These are phyloP conservation scores for Aplidium turbinatum DNA, from an alignment of 23 tunicate species.

Conservation along the genomic window DNA sequence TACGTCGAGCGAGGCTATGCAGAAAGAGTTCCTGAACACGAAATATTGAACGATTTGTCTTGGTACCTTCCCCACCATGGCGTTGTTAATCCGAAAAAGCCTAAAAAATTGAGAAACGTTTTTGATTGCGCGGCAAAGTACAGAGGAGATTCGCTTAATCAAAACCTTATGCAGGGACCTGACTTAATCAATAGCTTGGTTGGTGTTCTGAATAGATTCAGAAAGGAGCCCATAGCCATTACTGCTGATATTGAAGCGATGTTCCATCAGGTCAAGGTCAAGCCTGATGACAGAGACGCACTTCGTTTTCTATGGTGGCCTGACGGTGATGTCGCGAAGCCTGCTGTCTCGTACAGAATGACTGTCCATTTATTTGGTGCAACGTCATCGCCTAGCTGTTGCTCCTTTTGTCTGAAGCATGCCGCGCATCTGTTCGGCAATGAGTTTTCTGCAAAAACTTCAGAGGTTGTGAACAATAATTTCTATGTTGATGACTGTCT, in stretches of 20 bases:
- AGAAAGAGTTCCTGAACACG: background rate
- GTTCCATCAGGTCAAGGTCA: constrained; percentile 19
- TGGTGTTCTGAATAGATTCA: constrained; percentile 1
- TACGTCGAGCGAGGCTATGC: background rate
- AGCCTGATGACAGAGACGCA: background rate
- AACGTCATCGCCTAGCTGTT: constrained; percentile 8
- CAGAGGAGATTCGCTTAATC: constrained; percentile 6
- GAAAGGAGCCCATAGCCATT: constrained; percentile 2
- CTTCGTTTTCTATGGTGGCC: constrained; percentile 30
- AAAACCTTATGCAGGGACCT: constrained; percentile 18
- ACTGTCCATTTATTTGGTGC: constrained; percentile 23
- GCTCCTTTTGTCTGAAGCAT: constrained; percentile 3
- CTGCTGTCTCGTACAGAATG: background rate
- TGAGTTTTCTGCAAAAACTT: background rate
- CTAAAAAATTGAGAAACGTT: background rate
- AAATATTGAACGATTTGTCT: background rate
- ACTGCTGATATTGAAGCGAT: constrained; percentile 8
- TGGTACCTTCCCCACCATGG: constrained; percentile 27
- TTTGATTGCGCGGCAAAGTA: constrained; percentile 16
- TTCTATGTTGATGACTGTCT: constrained; percentile 13
- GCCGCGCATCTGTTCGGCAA: background rate
- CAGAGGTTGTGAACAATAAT: constrained; percentile 5
- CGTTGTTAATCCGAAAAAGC: background rate
- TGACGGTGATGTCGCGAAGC: constrained; percentile 6
- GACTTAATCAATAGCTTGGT: background rate